These are phyloP conservation scores for Plebejus argus DNA, from an alignment of 2,888 invertebrate species.

Conservation along the genomic window DNA sequence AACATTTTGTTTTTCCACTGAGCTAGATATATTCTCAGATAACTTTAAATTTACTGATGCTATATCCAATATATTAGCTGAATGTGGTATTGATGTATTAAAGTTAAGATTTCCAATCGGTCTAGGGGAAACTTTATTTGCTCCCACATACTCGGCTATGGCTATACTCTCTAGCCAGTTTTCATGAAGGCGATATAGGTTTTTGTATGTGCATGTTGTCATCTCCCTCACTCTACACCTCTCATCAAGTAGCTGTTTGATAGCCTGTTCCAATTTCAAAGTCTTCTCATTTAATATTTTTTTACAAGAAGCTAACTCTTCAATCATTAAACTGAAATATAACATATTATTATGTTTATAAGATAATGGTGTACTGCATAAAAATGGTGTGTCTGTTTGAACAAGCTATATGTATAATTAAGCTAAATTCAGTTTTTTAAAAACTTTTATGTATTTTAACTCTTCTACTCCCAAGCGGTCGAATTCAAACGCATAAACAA, in stretches of 20 bases:
- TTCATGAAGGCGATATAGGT: slow-evolving; percentile 73
- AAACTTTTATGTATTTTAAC: no score
- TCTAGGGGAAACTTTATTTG: slow-evolving; percentile 60
- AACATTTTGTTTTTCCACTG: slow-evolving; percentile 70
- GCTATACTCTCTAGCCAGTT: slow-evolving; percentile 72
- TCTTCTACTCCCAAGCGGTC: no score
- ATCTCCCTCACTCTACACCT: slow-evolving; percentile 83
- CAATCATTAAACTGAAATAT: slow-evolving; percentile 90
- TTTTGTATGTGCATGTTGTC: slow-evolving; percentile 83
- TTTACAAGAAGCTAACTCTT: slow-evolving; percentile 94
- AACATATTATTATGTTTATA: background rate
- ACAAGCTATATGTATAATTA: no score
- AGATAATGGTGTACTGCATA: background rate
- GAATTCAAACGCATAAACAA: no score
- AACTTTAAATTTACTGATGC: slow-evolving; percentile 82
- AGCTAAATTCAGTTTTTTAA: no score
- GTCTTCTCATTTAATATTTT: slow-evolving; percentile 87
- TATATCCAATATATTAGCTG: slow-evolving; percentile 84
- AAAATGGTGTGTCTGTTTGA: no score
- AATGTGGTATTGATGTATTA: slow-evolving; percentile 70
- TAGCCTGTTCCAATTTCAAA: slow-evolving; percentile 84
- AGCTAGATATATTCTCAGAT: slow-evolving; percentile 80
- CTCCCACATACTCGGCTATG: slow-evolving; percentile 66
- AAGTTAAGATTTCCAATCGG: slow-evolving; percentile 78
- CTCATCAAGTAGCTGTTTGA: slow-evolving; percentile 86